phyloP scores from a whole-genome alignment of 2,797 vertebrate genomes.

The Channa striata region DNA sequence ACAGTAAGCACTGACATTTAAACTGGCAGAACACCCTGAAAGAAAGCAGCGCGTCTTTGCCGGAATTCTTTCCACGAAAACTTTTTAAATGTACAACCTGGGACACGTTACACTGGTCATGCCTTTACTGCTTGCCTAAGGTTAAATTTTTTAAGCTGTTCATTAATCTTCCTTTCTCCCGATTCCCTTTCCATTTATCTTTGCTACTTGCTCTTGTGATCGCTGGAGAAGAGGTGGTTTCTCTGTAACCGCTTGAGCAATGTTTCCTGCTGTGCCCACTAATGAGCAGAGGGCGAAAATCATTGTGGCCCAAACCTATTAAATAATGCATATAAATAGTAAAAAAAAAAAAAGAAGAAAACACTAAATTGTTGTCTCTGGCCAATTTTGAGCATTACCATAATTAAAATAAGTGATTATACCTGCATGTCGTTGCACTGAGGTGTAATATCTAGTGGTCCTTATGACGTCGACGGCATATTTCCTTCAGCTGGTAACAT shows the following conservation, averaged over 20 bases:
- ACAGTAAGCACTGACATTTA: constrained; percentile 6
- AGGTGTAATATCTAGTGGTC: not conserved
- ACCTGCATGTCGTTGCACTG: not conserved
- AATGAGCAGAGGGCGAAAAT: constrained; percentile 37
- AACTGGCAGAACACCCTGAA: not conserved
- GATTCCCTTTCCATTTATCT: constrained; percentile 53
- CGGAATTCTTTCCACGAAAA: constrained; percentile 8
- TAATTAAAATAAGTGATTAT: constrained; percentile 16
- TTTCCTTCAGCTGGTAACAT: not conserved
- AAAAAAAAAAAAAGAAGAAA: constrained; percentile 25
- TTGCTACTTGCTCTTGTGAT: constrained; percentile 34
- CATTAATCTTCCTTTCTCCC: constrained; percentile 60
- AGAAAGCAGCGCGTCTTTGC: not conserved
- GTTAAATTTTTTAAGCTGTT: constrained; percentile 32
- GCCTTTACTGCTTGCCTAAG: constrained; percentile 24
- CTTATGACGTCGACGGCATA: not conserved
- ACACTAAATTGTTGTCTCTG: constrained; percentile 4
- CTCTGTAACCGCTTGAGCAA: constrained; percentile 28
- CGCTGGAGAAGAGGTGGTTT: constrained; percentile 26
- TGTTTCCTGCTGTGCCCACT: constrained; percentile 16
- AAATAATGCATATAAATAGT: constrained; percentile 50
- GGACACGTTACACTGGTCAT: constrained; percentile 16
- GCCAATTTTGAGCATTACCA: constrained; percentile 10
- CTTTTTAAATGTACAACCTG: constrained; percentile 2
- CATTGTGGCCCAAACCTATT: constrained; percentile 13